phyloP scores from a whole-genome alignment of 2,113 vertebrate species.

The Epinephelus lanceolatus region DNA sequence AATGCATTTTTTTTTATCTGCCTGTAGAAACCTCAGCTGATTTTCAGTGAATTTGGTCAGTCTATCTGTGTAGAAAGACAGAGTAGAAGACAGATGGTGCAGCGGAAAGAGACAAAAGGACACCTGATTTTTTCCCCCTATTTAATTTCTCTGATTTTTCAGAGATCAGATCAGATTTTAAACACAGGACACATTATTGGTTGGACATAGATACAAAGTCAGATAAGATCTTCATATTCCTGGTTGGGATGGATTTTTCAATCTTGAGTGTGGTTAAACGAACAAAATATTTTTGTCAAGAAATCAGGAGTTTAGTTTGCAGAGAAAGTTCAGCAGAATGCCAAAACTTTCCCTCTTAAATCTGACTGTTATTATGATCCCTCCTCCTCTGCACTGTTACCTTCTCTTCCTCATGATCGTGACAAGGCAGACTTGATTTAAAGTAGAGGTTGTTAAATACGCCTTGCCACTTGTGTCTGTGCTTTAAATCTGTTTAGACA shows the following conservation, averaged over 20 bases:
- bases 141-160: slow-evolving; percentile 16
- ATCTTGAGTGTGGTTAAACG: slow-evolving; percentile 26
- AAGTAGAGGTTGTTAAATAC: background rate
- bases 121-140: slow-evolving; percentile 1
- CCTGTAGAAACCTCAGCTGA: slow-evolving; percentile 1
- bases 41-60: background rate
- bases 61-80: slow-evolving; percentile 12
- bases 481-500: slow-evolving; percentile 11
- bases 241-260: slow-evolving; percentile 9
- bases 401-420: background rate
- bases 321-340: background rate
- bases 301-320: background rate
- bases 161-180: background rate
- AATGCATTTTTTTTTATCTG: background rate
- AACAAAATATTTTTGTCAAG: background rate
- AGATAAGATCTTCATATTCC: slow-evolving; percentile 45
- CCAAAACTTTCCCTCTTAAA: background rate
- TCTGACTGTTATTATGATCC: background rate
- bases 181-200: slow-evolving; percentile 8
- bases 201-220: slow-evolving; percentile 22
- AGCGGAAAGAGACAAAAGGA: slow-evolving; percentile 10
- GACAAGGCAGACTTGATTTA: background rate
- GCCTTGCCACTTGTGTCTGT: background rate
- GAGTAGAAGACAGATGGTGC: slow-evolving; percentile 16
- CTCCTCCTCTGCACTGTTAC: background rate